Percentiles rank a stretch among this genome's conserved stretches.
phyloP scores from a whole-genome alignment of 2,113 vertebrate genomes.

The Sceloporus tristichus region DNA sequence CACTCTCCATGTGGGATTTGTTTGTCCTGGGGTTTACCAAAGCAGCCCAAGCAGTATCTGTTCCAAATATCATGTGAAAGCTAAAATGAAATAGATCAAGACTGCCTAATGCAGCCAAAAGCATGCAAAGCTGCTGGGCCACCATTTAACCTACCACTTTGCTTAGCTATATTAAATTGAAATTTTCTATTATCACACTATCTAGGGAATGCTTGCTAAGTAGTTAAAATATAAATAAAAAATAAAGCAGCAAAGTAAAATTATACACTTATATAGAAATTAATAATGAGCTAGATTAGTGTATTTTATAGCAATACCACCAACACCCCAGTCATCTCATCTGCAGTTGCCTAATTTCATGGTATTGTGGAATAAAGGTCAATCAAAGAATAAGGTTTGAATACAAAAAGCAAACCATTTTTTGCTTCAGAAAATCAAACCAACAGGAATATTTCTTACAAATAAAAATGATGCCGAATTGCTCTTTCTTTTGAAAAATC shows the following conservation, averaged over 20 bases:
- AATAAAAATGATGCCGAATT: conserved; percentile 25
- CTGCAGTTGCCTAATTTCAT: not conserved
- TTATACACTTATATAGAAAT: conserved; percentile 4
- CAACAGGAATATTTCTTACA: conserved; percentile 4
- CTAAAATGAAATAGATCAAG: too few relatives aligned
- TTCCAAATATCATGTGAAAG: too few relatives aligned
- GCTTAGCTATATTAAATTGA: not conserved
- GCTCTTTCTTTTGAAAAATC: not conserved
- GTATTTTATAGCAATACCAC: conserved; percentile 3
- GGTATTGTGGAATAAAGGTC: not conserved
- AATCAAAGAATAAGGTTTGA: not conserved
- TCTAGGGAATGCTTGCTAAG: too few relatives aligned
- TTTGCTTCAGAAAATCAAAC: conserved; percentile 24
- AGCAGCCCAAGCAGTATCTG: too few relatives aligned
- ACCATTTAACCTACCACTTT: not conserved
- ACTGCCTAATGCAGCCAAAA: not conserved
- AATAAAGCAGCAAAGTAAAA: too few relatives aligned
- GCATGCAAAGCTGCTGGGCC: not conserved
- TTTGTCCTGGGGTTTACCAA: too few relatives aligned
- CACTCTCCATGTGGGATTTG: too few relatives aligned
- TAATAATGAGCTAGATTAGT: conserved; percentile 2
- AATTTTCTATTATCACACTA: too few relatives aligned
- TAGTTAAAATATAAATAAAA: too few relatives aligned
- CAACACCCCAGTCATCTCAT: not conserved
- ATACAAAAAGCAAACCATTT: not conserved